A percentile compares a stretch with the other conserved stretches of the same genome.
Conservation (phyloP, 1,140 invertebrate species). For the silkworm (Bombyx mori) region DNA sequence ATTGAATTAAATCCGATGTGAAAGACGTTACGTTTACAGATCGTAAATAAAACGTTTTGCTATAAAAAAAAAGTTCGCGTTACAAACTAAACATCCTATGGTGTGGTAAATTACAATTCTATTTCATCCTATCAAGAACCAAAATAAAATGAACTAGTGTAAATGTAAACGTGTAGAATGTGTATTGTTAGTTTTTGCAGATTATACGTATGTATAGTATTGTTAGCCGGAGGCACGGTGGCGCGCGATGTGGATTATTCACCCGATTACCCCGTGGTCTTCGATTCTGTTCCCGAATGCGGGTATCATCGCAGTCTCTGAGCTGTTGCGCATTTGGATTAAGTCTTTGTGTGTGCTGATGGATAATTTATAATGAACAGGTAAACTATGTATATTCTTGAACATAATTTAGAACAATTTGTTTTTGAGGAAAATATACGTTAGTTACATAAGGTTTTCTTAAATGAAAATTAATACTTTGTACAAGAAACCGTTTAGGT, state of each 20-base stretch:
- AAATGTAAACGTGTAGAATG: neutral
- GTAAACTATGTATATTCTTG: no score
- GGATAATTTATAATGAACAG: no score
- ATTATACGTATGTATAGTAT: constrained; percentile 45
- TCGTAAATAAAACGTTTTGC: constrained; percentile 19
- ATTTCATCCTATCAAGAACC: no score
- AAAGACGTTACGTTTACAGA: constrained; percentile 20
- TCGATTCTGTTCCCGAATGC: constrained; percentile 33
- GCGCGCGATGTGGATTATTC: constrained; percentile 62
- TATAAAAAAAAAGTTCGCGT: constrained; percentile 15
- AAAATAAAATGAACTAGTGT: no score
- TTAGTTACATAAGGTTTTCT: no score
- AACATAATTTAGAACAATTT: no score
- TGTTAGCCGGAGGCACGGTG: constrained; percentile 33
- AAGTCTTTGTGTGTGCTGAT: constrained; percentile 1
- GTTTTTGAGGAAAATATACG: no score
- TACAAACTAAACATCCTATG: neutral
- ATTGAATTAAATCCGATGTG: constrained; percentile 52
- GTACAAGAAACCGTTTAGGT: no score
- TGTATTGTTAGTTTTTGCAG: constrained; percentile 61
- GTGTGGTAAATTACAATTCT: neutral
- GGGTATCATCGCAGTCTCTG: constrained; percentile 36
- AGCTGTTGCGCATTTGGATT: constrained; percentile 55
- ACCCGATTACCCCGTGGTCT: constrained; percentile 48
- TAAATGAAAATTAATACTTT: no score